Conservation (phyloP, 2,113 vertebrate species). For the Recurvirostra avosetta region DNA sequence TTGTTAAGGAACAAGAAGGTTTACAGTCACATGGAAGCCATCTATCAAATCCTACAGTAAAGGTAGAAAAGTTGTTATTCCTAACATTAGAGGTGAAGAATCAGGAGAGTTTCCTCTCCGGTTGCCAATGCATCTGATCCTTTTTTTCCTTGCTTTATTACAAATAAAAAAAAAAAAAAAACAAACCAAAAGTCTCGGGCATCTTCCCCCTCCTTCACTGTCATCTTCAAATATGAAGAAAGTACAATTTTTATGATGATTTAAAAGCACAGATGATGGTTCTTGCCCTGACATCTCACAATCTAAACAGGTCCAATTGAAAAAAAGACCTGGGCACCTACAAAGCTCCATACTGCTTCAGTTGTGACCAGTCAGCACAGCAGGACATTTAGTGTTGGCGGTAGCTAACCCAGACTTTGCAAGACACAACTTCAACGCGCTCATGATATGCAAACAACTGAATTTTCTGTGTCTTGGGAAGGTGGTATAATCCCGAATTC, state of each 20-base stretch:
- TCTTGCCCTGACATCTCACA: not conserved
- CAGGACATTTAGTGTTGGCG: not conserved
- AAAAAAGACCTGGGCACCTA: not conserved
- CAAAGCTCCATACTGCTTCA: not conserved
- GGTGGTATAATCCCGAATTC: not conserved
- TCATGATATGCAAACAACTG: not conserved
- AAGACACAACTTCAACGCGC: not conserved
- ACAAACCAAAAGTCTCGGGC: not conserved
- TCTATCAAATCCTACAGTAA: not conserved
- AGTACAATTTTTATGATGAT: not conserved
- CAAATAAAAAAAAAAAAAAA: not conserved
- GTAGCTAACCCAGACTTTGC: not conserved
- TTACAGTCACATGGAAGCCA: not conserved
- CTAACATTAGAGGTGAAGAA: not conserved
- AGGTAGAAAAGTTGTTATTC: not conserved
- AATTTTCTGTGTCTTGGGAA: not conserved
- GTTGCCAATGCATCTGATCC: not conserved
- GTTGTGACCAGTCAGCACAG: not conserved
- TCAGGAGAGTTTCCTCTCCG: not conserved
- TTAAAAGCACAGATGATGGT: not conserved
- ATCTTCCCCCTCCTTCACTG: not conserved
- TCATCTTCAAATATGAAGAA: not conserved
- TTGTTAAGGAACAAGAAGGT: not conserved
- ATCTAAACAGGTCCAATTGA: not conserved
- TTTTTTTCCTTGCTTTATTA: not conserved